phyloP scores from a whole-genome alignment of 1,140 invertebrate genomes.

The Trypoxylus dichotomus region DNA sequence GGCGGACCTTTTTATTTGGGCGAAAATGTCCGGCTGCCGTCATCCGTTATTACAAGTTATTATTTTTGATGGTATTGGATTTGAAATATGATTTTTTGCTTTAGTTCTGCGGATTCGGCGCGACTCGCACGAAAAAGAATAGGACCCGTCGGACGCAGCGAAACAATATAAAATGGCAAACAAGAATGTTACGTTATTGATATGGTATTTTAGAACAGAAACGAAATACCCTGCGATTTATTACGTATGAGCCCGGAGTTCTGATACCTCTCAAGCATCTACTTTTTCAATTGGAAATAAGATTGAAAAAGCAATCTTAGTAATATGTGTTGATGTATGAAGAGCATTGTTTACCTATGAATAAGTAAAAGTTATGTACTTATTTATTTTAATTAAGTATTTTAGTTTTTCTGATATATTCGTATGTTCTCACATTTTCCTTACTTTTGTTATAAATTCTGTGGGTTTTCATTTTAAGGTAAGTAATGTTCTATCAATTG shows the following conservation, averaged over 20 bases:
- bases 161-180: background rate
- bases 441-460: no score
- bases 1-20: background rate
- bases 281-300: background rate
- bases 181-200: background rate
- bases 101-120: background rate
- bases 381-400: no score
- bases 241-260: background rate
- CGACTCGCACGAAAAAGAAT: background rate
- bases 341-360: no score
- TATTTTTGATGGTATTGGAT: constrained; percentile 14
- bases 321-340: no score
- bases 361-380: no score
- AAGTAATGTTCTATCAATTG: no score
- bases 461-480: no score
- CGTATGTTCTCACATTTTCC: no score
- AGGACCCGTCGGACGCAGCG: background rate
- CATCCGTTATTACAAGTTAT: background rate
- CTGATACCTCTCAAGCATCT: background rate
- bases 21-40: constrained; percentile 12
- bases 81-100: constrained; percentile 17
- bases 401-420: no score
- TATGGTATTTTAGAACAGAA: background rate
- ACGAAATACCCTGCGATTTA: background rate
- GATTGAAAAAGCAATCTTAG: background rate